Conservation (phyloP, 2,888 invertebrate species). For the Drosophila multiciliata region DNA sequence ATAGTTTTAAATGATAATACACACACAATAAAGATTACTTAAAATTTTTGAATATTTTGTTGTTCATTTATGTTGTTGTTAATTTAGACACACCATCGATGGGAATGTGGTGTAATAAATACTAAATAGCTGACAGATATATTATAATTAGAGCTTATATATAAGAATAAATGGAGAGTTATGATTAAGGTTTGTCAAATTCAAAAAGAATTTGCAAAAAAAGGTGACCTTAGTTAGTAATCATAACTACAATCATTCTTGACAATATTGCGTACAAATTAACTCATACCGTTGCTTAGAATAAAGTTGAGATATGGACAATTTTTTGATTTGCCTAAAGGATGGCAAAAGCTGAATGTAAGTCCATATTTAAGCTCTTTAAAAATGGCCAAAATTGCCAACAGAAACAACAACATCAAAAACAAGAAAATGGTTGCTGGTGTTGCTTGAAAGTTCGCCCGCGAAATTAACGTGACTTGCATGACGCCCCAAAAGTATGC, state of each 20-base stretch:
- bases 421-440: constrained; percentile 27
- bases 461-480: constrained; percentile 77
- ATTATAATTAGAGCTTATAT: not conserved
- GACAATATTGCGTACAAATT: not conserved
- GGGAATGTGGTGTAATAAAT: too few relatives aligned
- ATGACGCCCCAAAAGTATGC: constrained; percentile 74
- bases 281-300: not conserved
- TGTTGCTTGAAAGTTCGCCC: constrained; percentile 71
- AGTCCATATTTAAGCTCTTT: constrained; percentile 68
- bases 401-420: constrained; percentile 19
- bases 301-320: constrained; percentile 3
- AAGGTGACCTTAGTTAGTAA: not conserved
- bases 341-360: constrained; percentile 24
- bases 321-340: constrained; percentile 24
- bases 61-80: not conserved
- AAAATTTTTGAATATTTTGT: not conserved
- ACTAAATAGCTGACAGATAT: not conserved
- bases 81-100: not conserved
- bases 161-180: not conserved
- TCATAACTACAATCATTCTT: not conserved
- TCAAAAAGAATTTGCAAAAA: not conserved
- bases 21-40: not conserved
- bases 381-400: constrained; percentile 67
- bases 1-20: not conserved
- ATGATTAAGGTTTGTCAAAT: not conserved